Conservation (phyloP, 2,888 invertebrate species). For the Anthophora plumipes region DNA sequence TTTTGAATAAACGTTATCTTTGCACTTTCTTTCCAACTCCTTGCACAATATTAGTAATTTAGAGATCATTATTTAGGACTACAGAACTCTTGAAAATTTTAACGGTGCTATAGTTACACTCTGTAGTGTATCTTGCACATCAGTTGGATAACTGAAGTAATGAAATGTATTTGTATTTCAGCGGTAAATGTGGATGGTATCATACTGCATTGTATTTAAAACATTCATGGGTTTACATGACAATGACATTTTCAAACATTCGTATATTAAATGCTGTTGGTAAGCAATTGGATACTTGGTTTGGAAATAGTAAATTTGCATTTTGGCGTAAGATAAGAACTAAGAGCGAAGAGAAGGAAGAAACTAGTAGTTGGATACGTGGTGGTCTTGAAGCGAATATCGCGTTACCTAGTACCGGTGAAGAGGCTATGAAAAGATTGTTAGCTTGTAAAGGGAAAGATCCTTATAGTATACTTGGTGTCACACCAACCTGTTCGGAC, state of each 20-base stretch:
- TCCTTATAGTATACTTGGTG: conserved; percentile 96
- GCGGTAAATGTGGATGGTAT: conserved; percentile 82
- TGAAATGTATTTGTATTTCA: conserved; percentile 57
- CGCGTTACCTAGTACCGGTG: conserved; percentile 94
- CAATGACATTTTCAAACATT: conserved; percentile 79
- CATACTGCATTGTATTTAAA: conserved; percentile 81
- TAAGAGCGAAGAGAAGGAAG: conserved; percentile 83
- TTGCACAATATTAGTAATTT: too few species aligned
- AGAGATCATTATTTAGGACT: too few species aligned
- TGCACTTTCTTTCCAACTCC: too few species aligned
- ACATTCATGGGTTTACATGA: conserved; percentile 80
- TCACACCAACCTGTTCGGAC: conserved; percentile 94
- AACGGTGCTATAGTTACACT: too few species aligned
- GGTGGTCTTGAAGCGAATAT: conserved; percentile 90
- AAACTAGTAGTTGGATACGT: conserved; percentile 85
- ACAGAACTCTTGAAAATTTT: too few species aligned
- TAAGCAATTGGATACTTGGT: conserved; percentile 86
- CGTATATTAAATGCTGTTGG: conserved; percentile 80
- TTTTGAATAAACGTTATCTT: too few species aligned
- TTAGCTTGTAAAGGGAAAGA: conserved; percentile 97
- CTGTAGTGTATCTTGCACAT: conserved; percentile 23
- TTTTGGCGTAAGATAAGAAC: conserved; percentile 87
- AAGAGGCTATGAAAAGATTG: conserved; percentile 97
- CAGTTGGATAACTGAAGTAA: conserved; percentile 10
- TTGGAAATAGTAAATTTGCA: conserved; percentile 87